These are phyloP conservation scores for Parnassius smintheus DNA, from an alignment of 2,888 invertebrate species.

Conservation along the genomic window DNA sequence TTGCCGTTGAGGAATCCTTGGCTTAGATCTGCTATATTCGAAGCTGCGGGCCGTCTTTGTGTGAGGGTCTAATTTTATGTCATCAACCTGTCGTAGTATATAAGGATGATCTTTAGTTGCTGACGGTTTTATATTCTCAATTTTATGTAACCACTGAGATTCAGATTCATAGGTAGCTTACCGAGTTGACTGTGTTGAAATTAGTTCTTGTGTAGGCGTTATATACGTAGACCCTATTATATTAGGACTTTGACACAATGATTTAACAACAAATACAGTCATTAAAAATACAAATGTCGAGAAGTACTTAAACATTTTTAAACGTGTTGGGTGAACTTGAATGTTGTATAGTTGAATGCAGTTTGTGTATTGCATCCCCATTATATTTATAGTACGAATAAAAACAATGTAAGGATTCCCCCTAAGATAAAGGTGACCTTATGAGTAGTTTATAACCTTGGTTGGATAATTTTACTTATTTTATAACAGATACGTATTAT, in stretches of 20 bases:
- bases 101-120: constrained; percentile 38
- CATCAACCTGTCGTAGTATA: constrained; percentile 41
- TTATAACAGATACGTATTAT: too few species aligned
- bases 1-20: constrained; percentile 44
- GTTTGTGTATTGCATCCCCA: neutral
- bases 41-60: constrained; percentile 42
- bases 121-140: constrained; percentile 37
- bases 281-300: constrained; percentile 30
- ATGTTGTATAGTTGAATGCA: constrained; percentile 1
- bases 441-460: neutral
- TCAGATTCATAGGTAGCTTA: constrained; percentile 36
- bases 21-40: constrained; percentile 44
- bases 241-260: constrained; percentile 32
- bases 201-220: constrained; percentile 33
- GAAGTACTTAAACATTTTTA: constrained; percentile 28
- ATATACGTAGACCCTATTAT: constrained; percentile 40
- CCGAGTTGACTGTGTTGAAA: constrained; percentile 37
- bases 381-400: neutral
- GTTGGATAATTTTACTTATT: too few species aligned
- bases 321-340: constrained; percentile 21
- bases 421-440: neutral
- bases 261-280: constrained; percentile 35
- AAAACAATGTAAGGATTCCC: neutral
- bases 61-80: constrained; percentile 39
- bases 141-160: constrained; percentile 38